Base-by-base conservation (phyloP, 2,797 vertebrate genomes). In the Dermochelys coriacea region DNA sequence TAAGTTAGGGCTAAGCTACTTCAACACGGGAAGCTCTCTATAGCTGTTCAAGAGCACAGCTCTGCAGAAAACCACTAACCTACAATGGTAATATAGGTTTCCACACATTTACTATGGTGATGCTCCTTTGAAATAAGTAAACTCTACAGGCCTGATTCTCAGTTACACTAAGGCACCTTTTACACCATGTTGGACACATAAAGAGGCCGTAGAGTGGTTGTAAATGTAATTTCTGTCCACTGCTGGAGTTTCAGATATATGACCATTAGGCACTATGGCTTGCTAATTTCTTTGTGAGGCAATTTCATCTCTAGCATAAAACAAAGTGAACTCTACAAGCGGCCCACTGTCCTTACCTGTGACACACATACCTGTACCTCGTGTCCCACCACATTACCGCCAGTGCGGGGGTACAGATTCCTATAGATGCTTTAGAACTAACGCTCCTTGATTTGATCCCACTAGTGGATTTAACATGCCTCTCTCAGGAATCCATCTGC, bases 351-450 rank as follows among this genome's bases (percentile, higher is more conserved):
- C 41, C 71, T 75, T 68, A 25, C 1, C 64, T 6, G 23, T 5
- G 79, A 47, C 52, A 34, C 2, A 23, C 34, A 18, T n/a, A 9
- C 21, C 47, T 6, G 74, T 47, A 19, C 10, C 25, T 29, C 12
- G 2, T 77, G 15, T 77, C 45, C 27, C 12, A 45, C 25, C 27
- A 16, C 41, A 27, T 77, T 29, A 47, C 45, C 29, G 14, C 45
- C 45, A 15, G 12, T 15, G 45, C 41, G 12, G 45, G 29, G 6
- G 74, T 29, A 2, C 25, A 5, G 1, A 77, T 4, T 80, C 37
- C 61, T 3, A 0, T 5, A 31, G 74, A 77, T 85, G 23, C 84
- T 41, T 61, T 49, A 27, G 0, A 0, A 23, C 1, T 0, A 84
- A 6, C 0, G 5, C 0, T 47, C 64, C 50, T 18, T 71, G 19